Evolutionary conservation across 2,113 vertebrate species (phyloP).

Genomic region (Loxodonta africana): DNA sequence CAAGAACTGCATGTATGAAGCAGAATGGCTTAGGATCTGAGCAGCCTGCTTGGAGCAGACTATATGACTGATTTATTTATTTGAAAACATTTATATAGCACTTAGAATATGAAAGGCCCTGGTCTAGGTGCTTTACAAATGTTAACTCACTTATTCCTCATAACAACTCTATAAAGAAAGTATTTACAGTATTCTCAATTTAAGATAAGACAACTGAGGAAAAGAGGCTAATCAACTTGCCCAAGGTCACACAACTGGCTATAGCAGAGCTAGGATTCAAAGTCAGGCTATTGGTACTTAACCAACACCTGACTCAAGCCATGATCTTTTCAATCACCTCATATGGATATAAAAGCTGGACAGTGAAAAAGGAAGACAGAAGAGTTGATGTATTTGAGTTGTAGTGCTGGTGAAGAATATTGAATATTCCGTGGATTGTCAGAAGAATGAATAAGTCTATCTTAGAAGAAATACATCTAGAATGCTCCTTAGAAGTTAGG

Average conservation of each 20-base stretch:
- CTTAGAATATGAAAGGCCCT: neutral
- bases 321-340: neutral
- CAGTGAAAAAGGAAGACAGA: neutral
- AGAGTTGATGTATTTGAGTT: too few relatives aligned
- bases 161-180: neutral
- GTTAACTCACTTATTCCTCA: neutral
- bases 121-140: neutral
- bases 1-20: neutral
- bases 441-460: neutral
- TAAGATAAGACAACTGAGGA: neutral
- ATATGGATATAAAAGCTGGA: neutral
- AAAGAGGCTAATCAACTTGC: neutral
- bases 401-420: neutral
- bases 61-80: neutral
- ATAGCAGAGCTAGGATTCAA: neutral
- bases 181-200: neutral
- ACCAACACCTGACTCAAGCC: neutral
- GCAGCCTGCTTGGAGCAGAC: neutral
- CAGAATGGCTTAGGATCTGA: accelerated
- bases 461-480: neutral
- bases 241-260: neutral
- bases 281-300: neutral
- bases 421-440: neutral
- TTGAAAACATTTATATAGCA: neutral
- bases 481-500: neutral